A percentile compares a stretch with the other conserved stretches of the same genome.
Evolutionary conservation across 2,797 vertebrate genomes (phyloP).

Genomic region (Schizopygopsis pylzovi): DNA sequence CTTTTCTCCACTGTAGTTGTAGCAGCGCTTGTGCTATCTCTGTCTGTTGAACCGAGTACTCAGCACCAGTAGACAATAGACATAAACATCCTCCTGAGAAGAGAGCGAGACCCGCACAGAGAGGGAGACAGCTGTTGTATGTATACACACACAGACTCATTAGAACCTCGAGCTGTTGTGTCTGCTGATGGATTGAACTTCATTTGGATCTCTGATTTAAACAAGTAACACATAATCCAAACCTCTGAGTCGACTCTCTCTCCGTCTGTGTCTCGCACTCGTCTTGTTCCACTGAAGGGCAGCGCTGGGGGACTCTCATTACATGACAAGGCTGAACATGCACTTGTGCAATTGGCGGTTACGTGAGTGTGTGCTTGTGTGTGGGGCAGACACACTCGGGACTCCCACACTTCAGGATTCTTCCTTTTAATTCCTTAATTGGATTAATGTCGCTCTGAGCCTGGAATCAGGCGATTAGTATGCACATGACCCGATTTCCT

Average conservation of each 20-base stretch:
- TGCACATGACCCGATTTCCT: conserved; percentile 65
- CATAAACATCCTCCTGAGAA: conserved; percentile 60
- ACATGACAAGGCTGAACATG: conserved; percentile 55
- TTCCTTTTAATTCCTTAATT: conserved; percentile 66
- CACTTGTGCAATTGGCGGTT: conserved; percentile 43
- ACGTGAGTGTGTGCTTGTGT: conserved; percentile 23
- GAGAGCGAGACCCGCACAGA: conserved; percentile 33
- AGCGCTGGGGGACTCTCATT: conserved; percentile 50
- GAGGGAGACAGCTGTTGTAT: conserved; percentile 54
- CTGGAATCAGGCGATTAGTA: conserved; percentile 60
- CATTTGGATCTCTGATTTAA: conserved; percentile 59
- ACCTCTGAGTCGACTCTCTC: conserved; percentile 29
- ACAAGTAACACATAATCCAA: conserved; percentile 58
- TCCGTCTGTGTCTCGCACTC: not conserved
- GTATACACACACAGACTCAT: conserved; percentile 60
- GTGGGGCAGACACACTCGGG: conserved; percentile 57
- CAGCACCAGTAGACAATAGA: conserved; percentile 55
- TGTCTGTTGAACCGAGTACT: conserved; percentile 43
- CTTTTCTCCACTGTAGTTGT: not conserved
- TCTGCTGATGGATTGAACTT: conserved; percentile 63
- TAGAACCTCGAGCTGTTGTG: conserved; percentile 53
- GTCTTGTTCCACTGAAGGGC: conserved; percentile 35
- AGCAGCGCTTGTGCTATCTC: conserved; percentile 50
- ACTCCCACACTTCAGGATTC: conserved; percentile 59
- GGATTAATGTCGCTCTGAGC: conserved; percentile 63